Conservation (phyloP, 2,888 invertebrate genomes). For the Hyles lineata region DNA sequence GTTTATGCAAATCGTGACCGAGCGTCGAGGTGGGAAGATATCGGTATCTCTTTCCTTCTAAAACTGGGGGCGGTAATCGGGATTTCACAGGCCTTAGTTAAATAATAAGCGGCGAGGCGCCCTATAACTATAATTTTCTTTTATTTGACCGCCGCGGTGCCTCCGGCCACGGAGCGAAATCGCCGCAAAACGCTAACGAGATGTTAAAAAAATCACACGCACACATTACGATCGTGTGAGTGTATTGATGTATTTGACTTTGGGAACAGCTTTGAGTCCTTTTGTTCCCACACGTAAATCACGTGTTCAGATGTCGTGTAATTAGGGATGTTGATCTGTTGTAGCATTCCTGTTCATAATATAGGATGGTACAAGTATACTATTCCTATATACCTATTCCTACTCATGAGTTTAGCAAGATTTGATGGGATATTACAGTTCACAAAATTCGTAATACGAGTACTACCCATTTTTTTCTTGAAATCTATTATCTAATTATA, state of each 20-base stretch:
- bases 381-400: too few relatives aligned
- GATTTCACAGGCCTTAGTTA: constrained; percentile 78
- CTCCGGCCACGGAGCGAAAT: constrained; percentile 66
- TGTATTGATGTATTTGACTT: constrained; percentile 67
- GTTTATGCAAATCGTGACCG: constrained; percentile 60
- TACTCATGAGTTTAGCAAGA: too few relatives aligned
- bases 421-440: too few relatives aligned
- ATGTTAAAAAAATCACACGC: constrained; percentile 66
- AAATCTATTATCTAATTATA: neutral
- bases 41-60: constrained; percentile 54
- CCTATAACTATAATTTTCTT: constrained; percentile 81
- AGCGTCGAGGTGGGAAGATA: constrained; percentile 48
- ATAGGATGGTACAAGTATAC: too few relatives aligned
- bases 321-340: constrained; percentile 18
- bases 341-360: neutral
- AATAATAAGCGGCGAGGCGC: constrained; percentile 78
- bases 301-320: constrained; percentile 23
- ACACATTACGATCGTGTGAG: constrained; percentile 64
- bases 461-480: too few relatives aligned
- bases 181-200: constrained; percentile 77
- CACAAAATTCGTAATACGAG: too few relatives aligned
- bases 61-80: constrained; percentile 69
- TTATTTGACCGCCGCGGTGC: constrained; percentile 71
- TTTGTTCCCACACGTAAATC: constrained; percentile 48
- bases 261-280: constrained; percentile 42